Conservation (phyloP, 2,888 invertebrate species). For the Coelinius sp. region DNA sequence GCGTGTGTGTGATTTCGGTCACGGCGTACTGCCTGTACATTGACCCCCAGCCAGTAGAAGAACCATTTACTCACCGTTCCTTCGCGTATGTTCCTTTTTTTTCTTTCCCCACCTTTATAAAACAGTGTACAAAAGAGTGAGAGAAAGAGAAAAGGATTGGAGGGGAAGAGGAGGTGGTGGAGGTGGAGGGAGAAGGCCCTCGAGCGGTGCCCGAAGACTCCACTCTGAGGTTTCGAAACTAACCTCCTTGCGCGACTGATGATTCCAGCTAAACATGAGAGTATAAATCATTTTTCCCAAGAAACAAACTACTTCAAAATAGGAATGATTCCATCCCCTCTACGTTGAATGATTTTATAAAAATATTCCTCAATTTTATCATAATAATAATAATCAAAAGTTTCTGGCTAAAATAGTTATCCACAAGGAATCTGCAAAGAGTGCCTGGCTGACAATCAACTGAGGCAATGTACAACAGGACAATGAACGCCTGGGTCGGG, state of each 20-base stretch:
- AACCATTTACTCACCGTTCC: constrained; percentile 58
- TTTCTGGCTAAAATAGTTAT: background rate
- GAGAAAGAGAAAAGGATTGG: constrained; percentile 23
- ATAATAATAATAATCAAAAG: no score
- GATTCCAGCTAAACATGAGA: constrained; percentile 17
- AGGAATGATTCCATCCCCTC: no score
- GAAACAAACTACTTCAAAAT: background rate
- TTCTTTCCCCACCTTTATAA: constrained; percentile 26
- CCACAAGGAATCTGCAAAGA: background rate
- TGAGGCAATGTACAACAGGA: background rate
- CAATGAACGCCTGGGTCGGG: constrained; percentile 1
- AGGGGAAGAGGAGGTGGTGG: background rate
- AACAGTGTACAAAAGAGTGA: constrained; percentile 21
- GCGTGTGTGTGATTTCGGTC: constrained; percentile 70
- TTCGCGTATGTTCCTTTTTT: constrained; percentile 39
- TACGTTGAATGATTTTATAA: no score
- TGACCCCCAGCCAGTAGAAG: constrained; percentile 61
- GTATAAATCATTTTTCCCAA: background rate
- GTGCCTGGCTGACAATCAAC: background rate
- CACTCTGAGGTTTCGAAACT: constrained; percentile 13
- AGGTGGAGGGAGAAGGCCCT: constrained; percentile 18
- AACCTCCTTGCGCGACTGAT: background rate
- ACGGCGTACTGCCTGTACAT: constrained; percentile 69
- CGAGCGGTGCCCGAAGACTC: constrained; percentile 19
- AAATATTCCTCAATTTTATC: no score